These are phyloP conservation scores for Neogobius melanostomus DNA, from an alignment of 2,113 vertebrate species.

Conservation along the genomic window DNA sequence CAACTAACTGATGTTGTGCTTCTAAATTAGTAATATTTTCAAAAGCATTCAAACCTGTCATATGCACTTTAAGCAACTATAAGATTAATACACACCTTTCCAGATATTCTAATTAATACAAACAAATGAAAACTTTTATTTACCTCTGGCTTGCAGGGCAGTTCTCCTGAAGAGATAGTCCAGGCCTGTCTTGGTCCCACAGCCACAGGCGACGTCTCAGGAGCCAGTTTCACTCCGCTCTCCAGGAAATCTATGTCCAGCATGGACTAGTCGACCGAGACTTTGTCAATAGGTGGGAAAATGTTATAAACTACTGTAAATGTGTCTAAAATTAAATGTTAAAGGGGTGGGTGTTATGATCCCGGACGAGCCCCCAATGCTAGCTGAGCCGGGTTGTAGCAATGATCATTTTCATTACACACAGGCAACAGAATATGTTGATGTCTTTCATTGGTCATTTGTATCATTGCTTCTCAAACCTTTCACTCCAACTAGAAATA, in stretches of 20 bases:
- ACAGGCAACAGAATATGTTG: too few relatives aligned
- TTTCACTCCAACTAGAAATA: neutral
- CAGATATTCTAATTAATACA: too few relatives aligned
- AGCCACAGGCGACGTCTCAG: conserved; percentile 68
- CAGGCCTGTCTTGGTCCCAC: conserved; percentile 71
- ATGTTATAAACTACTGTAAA: neutral
- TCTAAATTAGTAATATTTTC: neutral
- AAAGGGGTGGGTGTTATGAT: too few relatives aligned
- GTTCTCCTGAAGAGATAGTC: conserved; percentile 68
- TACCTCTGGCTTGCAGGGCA: conserved; percentile 53
- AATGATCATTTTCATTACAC: too few relatives aligned
- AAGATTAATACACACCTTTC: too few relatives aligned
- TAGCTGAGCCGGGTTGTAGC: too few relatives aligned
- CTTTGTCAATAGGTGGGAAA: conserved; percentile 57
- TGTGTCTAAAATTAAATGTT: too few relatives aligned
- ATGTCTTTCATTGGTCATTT: neutral
- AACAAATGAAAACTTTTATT: neutral
- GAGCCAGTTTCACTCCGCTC: conserved; percentile 66
- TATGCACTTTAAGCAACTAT: too few relatives aligned
- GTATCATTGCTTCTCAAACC: neutral
- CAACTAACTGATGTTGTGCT: neutral
- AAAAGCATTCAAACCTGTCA: neutral
- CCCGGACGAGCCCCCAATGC: too few relatives aligned
- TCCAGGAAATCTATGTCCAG: conserved; percentile 71
- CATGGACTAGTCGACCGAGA: conserved; percentile 67